Evolutionary conservation across 1,140 invertebrate genomes (phyloP), one percentile per base, ranked within the genome.

Genomic region (Popillia japonica): DNA sequence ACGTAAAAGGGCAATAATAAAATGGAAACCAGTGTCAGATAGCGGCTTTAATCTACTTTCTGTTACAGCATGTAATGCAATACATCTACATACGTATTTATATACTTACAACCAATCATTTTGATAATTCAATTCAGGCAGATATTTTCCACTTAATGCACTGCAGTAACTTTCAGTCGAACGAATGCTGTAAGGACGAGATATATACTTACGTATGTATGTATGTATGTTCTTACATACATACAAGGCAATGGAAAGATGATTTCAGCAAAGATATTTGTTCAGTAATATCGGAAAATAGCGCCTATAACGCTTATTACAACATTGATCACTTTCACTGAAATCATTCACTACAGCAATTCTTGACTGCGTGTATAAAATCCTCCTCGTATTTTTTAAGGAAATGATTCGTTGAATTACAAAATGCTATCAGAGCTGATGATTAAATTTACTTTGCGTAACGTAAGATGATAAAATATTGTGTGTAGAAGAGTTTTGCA

Each of bases 1-100:
- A 68, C 61, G 61, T 68, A 68, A 68, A 68, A 68, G 61, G 22
- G 61, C 61, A 68, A 34, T 68, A 68, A 68, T 68, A 68, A 68
- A 68, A 68, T 68, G 61, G 27, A 68, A 68, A 68, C 61, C 61
- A 68, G 61, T 68, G 61, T 34, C 61, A 68, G 2, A 27, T 68
- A 68, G 22, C 61, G 61, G 20, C 22, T 68, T 9, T 68, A 68
- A 68, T 22, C 61, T 68, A 68, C 61, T 27, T 68, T 68, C 61
- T 17, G 20, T 68, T 68, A 27, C 20, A 22, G 27, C 61, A 10
- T 6, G 20, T 14, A 68, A 27, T 68, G 11, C 20, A 34, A 4
- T 4, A 6, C 22, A 22, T n/a, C n/a, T n/a, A n/a, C n/a, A 34
- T 68, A 68, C 61, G 27, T 20, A 68, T 22, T 1, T 48, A 68